phyloP scores from a whole-genome alignment of 1,140 invertebrate species.

The Caenorhabditis inopinata region DNA sequence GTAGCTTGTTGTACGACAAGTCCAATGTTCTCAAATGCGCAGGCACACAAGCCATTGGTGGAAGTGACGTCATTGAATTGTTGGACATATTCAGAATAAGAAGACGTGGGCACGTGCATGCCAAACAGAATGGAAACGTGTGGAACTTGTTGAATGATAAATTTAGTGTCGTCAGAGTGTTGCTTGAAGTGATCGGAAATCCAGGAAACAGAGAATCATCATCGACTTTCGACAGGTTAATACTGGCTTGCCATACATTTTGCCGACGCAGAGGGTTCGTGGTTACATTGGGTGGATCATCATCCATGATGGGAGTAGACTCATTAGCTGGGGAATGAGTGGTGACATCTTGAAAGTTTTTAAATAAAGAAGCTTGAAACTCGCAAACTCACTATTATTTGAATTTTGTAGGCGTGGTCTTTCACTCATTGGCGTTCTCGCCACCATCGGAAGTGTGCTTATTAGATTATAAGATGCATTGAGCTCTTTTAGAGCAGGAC shows the following conservation, averaged over 20 bases:
- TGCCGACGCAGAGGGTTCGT: conserved; percentile 37
- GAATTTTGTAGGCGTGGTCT: conserved; percentile 8
- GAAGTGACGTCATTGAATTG: conserved; percentile 76
- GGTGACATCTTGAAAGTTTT: not conserved
- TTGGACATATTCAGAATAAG: conserved; percentile 85
- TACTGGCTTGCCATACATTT: conserved; percentile 61
- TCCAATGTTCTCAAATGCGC: conserved; percentile 84
- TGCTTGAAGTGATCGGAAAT: conserved; percentile 37
- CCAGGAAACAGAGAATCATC: conserved; percentile 53
- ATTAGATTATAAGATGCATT: conserved; percentile 88
- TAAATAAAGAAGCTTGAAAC: not conserved
- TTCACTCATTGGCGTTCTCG: not conserved
- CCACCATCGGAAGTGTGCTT: conserved; percentile 51
- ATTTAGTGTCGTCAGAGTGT: conserved; percentile 41
- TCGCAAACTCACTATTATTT: not conserved
- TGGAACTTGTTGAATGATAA: conserved; percentile 71
- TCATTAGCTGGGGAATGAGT: not conserved
- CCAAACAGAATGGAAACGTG: conserved; percentile 80
- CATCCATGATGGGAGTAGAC: not conserved
- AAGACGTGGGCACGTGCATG: conserved; percentile 82
- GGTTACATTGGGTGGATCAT: conserved; percentile 33
- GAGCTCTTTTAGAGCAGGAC: conserved; percentile 82
- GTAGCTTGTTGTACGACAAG: conserved; percentile 86
- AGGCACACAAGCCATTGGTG: conserved; percentile 85
- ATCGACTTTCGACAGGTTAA: conserved; percentile 65